Percentiles rank a stretch among this genome's conserved stretches.
Evolutionary conservation across 2,113 vertebrate species (phyloP).

Genomic region (Chlamydotis undulata): DNA sequence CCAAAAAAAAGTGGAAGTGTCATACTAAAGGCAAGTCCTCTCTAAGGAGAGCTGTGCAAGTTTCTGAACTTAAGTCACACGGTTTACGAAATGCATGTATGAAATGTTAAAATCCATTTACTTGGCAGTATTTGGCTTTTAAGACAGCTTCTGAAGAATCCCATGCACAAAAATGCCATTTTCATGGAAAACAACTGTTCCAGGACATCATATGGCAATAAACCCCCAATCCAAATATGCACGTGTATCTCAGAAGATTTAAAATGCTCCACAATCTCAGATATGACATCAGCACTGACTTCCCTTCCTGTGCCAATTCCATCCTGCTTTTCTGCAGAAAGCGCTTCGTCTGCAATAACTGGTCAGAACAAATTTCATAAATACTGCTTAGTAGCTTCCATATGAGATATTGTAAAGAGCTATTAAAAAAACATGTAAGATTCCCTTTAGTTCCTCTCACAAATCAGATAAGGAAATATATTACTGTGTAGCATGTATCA

Average conservation of each 20-base stretch:
- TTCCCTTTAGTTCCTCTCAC: not conserved
- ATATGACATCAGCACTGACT: not conserved
- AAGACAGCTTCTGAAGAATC: not conserved
- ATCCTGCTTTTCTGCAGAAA: not conserved
- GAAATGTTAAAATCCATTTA: not conserved
- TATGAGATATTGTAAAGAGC: not conserved
- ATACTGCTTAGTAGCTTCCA: not conserved
- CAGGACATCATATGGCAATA: not conserved
- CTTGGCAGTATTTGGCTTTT: not conserved
- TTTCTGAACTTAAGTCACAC: not conserved
- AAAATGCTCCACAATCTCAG: not conserved
- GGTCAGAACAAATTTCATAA: not conserved
- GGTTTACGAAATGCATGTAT: not conserved
- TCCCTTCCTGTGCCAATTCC: not conserved
- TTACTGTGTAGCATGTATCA: not conserved
- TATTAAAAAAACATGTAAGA: not conserved
- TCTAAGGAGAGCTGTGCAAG: not conserved
- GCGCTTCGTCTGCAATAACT: not conserved
- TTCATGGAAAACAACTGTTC: not conserved
- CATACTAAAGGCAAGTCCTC: not conserved
- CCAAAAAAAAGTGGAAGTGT: not conserved
- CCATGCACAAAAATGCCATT: not conserved
- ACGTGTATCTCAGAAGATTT: not conserved
- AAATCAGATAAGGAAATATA: not conserved
- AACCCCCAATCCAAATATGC: not conserved